Evolutionary conservation across 2,113 vertebrate genomes (phyloP), one percentile per base, ranked within the genome.

Genomic region (Chamaetylas fuelleborni): DNA sequence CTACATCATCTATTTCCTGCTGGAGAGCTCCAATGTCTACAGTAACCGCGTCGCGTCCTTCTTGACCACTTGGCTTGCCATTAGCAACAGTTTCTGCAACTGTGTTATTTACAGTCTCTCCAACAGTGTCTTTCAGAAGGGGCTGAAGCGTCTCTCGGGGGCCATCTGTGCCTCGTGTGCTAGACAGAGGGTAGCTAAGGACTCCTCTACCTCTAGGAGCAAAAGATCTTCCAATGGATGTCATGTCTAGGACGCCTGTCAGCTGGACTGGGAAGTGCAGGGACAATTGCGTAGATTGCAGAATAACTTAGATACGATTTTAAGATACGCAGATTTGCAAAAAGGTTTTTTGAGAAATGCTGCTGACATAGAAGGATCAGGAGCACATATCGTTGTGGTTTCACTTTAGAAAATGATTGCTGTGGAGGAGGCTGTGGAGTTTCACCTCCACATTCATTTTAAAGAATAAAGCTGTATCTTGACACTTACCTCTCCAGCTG

Each of bases 81-180:
- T 99, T 97, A 99, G 99, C 98, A 99, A 99, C 98, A 99, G 99
- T 97, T 99, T 99, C 98, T 99, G 99, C 97, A 99, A 99, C 98
- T 99, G 99, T 98, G 98, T 99, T 91, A 99, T 99, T 98, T 99
- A 99, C 96, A 99, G 99, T 97, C 98, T 99, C 81, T 99, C 99
- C 88, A 99, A 99, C 98, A 99, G 99, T 89, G 99, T 99, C 96
- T 99, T 99, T 98, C 99, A 99, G 94, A 99, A 98, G 96, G 99
- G 99, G 86, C 98, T 99, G 34, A 99, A 99, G 93, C 98, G 98
- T 91, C 98, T 99, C 56, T 98, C 98, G 4, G 98, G 98, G 56
- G 97, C 98, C 26, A 86, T 98, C 91, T 99, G 99, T 96, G 98
- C 98, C 93, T 98, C 99, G 16, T 99, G 99, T 57, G 95, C 98